Evolutionary conservation across 2,888 invertebrate species (phyloP), one percentile per base, ranked within the genome.

Genomic region (Cenopis cana): DNA sequence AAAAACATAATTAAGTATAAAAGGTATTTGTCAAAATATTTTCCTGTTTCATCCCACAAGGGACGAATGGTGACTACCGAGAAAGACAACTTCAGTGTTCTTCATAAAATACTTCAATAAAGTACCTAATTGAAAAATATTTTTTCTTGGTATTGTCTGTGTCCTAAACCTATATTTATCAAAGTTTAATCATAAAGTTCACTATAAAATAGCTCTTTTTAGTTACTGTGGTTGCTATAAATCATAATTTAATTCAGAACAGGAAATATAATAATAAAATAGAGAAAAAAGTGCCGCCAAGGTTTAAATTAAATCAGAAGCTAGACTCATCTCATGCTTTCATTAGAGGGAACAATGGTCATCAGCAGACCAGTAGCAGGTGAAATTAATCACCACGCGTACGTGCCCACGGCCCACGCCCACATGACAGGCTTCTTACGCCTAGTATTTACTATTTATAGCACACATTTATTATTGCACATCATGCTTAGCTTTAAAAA

Each of bases 221-320:
- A n/a, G n/a, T n/a, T n/a, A n/a, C n/a, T n/a, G n/a, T n/a, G n/a
- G n/a, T n/a, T n/a, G n/a, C n/a, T n/a, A n/a, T 14, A 6, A 54
- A 54, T 54, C 14, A 8, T 54, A 20, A 54, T 54, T 54, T 12
- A 54, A 54, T 24, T 8, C 12, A 54, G 24, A 55, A 55, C 24
- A n/a, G 14, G 12, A 57, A 41, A 20, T 55, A 41, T 82, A 82
- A 84, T 82, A 82, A 85, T 74, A 81, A 76, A 86, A 85, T 80
- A 24, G 24, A 24, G 24, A 6, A 81, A 76, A 79, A 82, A 81
- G 85, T 86, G 83, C 84, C 17, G 14, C 10, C 14, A 10, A 59
- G 82, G 78, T 82, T 85, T 74, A 84, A 86, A 89, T 88, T 84
- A 85, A 89, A 87, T 85, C 87, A 82, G 85, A 82, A 84, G 85